These are phyloP conservation scores for Nothocercus nigrocapillus DNA, from an alignment of 2,113 vertebrate genomes.

Conservation along the genomic window DNA sequence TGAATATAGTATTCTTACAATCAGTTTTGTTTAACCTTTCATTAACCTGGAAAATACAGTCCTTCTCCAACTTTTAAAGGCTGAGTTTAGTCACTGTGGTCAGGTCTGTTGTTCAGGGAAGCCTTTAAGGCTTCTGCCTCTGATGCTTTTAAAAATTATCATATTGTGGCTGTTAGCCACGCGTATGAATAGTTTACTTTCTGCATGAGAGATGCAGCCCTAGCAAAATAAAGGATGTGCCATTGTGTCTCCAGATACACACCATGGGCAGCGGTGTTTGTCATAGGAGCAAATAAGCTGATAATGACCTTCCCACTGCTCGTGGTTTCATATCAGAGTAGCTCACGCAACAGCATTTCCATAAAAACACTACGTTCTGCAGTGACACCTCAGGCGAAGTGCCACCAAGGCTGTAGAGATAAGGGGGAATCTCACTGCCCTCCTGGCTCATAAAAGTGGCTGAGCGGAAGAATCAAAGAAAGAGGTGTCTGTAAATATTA, in stretches of 20 bases:
- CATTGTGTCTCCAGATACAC: background rate
- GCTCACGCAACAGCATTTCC: background rate
- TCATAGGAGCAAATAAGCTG: background rate
- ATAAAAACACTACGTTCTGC: background rate
- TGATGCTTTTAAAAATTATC: background rate
- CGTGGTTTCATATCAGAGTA: background rate
- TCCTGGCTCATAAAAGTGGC: background rate
- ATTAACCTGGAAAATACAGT: background rate
- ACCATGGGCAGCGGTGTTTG: fast-evolving
- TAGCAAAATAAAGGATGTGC: background rate
- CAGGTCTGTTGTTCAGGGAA: background rate
- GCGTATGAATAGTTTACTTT: background rate
- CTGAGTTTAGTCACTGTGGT: background rate
- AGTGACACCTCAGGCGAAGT: background rate
- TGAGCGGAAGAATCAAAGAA: background rate
- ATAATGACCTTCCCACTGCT: background rate
- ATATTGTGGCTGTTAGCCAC: background rate
- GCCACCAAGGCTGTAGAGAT: background rate
- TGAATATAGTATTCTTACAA: background rate
- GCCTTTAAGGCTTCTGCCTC: background rate
- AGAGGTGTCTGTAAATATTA: background rate
- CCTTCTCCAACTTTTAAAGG: background rate
- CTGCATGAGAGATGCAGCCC: background rate
- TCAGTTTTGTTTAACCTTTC: background rate
- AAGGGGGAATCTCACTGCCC: background rate